Conservation (phyloP, 1,140 invertebrate species). For the Penaeus japonicus region DNA sequence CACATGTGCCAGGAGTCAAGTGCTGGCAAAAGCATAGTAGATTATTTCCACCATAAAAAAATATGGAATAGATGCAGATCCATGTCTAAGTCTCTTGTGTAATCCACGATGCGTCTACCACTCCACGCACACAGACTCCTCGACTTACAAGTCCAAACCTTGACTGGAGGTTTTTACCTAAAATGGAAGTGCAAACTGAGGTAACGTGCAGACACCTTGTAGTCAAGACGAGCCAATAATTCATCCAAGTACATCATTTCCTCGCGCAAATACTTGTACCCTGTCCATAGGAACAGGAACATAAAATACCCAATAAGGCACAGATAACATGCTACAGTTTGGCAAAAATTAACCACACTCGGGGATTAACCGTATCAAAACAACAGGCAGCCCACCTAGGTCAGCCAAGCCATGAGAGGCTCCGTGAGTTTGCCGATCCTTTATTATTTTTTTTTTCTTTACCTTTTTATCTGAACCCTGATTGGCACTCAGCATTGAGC, state of each 20-base stretch:
- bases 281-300: constrained; percentile 53
- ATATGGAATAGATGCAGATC: constrained; percentile 14
- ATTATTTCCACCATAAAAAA: constrained; percentile 20
- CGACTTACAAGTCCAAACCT: constrained; percentile 27
- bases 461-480: no score
- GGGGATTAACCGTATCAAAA: constrained; percentile 42
- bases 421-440: neutral
- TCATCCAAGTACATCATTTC: constrained; percentile 43
- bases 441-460: neutral
- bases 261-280: constrained; percentile 53
- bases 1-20: neutral
- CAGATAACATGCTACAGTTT: constrained; percentile 56
- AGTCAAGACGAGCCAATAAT: constrained; percentile 44
- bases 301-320: constrained; percentile 56
- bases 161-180: constrained; percentile 34
- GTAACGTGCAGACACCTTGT: constrained; percentile 49
- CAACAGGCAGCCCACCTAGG: neutral
- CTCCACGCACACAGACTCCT: constrained; percentile 18
- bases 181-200: constrained; percentile 50
- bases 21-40: constrained; percentile 38
- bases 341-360: constrained; percentile 54
- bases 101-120: constrained; percentile 34
- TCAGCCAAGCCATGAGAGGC: no score
- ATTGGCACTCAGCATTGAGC: no score
- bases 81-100: neutral